A percentile compares a stretch with the other conserved stretches of the same genome.
These are phyloP conservation scores for Allacma fusca DNA, from an alignment of 2,888 invertebrate genomes.

Conservation along the genomic window DNA sequence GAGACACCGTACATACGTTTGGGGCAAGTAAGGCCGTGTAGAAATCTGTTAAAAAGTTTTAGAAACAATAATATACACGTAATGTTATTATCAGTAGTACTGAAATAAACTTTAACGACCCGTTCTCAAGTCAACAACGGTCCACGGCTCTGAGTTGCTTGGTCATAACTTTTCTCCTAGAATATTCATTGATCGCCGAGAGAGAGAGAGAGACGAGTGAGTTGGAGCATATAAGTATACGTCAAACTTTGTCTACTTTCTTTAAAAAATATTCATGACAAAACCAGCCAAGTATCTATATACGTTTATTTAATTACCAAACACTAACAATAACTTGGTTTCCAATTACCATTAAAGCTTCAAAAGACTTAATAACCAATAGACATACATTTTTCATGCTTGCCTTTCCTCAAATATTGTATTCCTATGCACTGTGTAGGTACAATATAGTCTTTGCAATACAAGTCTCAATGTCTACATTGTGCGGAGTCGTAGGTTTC, in stretches of 20 bases:
- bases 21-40: no score
- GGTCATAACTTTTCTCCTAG: constrained; percentile 30
- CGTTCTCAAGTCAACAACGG: constrained; percentile 19
- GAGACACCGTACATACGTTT: neutral
- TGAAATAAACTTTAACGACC: constrained; percentile 37
- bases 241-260: neutral
- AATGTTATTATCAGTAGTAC: constrained; percentile 29
- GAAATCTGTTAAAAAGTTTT: neutral
- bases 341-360: constrained; percentile 34
- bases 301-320: constrained; percentile 33
- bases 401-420: neutral
- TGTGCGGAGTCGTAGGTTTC: no score
- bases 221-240: neutral
- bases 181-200: constrained; percentile 34
- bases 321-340: constrained; percentile 38
- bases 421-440: neutral
- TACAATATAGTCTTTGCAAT: no score
- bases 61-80: constrained; percentile 14
- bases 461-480: no score
- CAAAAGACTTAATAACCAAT: constrained; percentile 21
- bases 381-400: neutral
- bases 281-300: neutral
- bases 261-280: constrained; percentile 27
- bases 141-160: constrained; percentile 4
- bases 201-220: no score